Evolutionary conservation across 37 sponge, comb jelly and placozoan species (phyloP).

Genomic region (Diacarnus erythraeanus): DNA sequence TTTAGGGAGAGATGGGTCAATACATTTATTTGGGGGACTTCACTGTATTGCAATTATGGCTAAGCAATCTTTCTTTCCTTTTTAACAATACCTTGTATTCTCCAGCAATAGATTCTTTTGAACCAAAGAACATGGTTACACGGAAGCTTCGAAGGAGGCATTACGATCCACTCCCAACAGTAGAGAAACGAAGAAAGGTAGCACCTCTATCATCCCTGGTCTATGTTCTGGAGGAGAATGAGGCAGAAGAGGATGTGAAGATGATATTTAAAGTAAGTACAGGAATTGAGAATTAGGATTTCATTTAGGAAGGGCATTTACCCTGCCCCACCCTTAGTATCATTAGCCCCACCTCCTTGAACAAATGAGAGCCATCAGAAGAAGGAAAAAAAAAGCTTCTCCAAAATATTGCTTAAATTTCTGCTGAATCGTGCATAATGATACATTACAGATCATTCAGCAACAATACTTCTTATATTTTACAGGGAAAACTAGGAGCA

Average conservation of each 20-base stretch:
- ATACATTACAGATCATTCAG: not conserved
- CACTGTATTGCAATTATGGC: no score
- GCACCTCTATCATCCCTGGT: slow-evolving; percentile 62
- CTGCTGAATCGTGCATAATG: not conserved
- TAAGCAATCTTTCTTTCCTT: no score
- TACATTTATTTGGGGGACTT: no score
- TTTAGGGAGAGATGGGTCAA: no score
- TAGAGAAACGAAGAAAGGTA: slow-evolving; percentile 67
- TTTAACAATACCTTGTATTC: no score
- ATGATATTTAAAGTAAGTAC: slow-evolving; percentile 64
- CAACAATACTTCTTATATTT: not conserved
- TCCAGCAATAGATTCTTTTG: slow-evolving; percentile 42
- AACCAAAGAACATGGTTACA: slow-evolving; percentile 76
- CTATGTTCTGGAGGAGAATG: slow-evolving; percentile 72
- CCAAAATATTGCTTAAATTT: no score
- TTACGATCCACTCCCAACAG: slow-evolving; percentile 64
- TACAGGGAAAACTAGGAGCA: slow-evolving; percentile 14
- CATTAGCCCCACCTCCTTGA: no score
- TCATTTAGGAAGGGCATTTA: no score
- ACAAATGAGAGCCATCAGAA: no score
- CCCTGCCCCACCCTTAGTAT: no score
- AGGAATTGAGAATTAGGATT: not conserved
- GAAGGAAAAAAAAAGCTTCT: no score
- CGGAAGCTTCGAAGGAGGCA: slow-evolving; percentile 70
- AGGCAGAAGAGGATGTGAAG: slow-evolving; percentile 73